Evolutionary conservation across 2,888 invertebrate species (phyloP), one percentile per base, ranked within the genome.

Genomic region (Entomobrya proxima): DNA sequence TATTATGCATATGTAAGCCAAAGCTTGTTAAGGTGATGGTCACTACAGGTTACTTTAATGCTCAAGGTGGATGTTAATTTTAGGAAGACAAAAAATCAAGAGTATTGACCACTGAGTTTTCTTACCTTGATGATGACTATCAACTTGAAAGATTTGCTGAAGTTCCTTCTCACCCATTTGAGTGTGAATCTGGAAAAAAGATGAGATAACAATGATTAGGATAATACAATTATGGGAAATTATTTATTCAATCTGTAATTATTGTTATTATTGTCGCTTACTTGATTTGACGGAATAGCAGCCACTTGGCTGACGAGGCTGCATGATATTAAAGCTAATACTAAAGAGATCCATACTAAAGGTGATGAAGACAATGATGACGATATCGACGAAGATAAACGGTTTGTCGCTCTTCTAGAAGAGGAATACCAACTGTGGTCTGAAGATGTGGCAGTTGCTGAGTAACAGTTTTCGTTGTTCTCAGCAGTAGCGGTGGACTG

Each of bases 131-230:
- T 94, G 94, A 92, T 95, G 94, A 91, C 94, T 94, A 86, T 96
- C 95, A 90, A 96, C 96, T 92, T 97, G 96, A 93, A 97, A 97
- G 89, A 97, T 94, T 91, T 94, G 94, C 92, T 94, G 94, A 91
- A 97, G 93, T 93, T 97, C 97, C 88, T 96, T 95, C 91, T 94
- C 92, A 90, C 96, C 95, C 97, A 97, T 97, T 92, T 95, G 95
- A 93, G 95, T 95, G 94, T 97, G 97, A 91, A 97, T 94, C 97
- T 97, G 76, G 94, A 95, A 92, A 91, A 92, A 91, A 90, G 91
- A 87, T 90, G 85, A 88, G 32, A 61, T 32, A 7, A 47, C 4
- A 40, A 47, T 72, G n/a, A 72, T 6, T n/a, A 18, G 21, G 21
- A 9, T 55, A 18, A 55, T 7, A 21, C n/a, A n/a, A n/a, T n/a